Base-by-base conservation (phyloP, 2,888 invertebrate species). In the Andrena bucephala region DNA sequence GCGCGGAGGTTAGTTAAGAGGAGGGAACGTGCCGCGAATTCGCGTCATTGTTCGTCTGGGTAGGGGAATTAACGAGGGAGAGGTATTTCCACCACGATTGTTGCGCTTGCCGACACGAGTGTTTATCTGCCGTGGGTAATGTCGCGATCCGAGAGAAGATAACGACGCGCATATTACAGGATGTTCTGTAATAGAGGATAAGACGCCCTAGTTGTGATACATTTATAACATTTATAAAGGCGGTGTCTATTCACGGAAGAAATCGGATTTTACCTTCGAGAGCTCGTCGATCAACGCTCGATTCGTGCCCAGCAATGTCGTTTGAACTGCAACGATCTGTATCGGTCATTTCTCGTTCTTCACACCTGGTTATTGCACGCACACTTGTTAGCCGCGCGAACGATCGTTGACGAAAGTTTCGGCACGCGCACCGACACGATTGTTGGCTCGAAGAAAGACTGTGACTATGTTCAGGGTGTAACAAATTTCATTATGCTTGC, bases 331-430 rank as follows among this genome's bases (percentile, higher is more conserved):
- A 59, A 60, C 69, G 62, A 68, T 83, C 74, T 65, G 57, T 50
- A 78, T 60, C 72, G 52, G 78, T 79, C 85, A 67, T 75, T 82
- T 76, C 83, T 84, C 85, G 84, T 80, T 84, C 82, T 86, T 77
- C 77, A 84, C 86, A 84, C 86, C 88, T 87, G 88, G 86, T 87
- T 87, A 87, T 86, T 71, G 87, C 81, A 81, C 81, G 74, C 87
- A 87, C 88, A 84, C 84, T 85, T 76, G 88, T 87, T 85, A 87
- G 86, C 77, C 84, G 88, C 80, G 77, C 84, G 70, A 78, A 82
- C 63, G 76, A 84, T 82, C 72, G 74, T 81, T 75, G 81, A 72
- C 76, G 75, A 52, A 65, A 70, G 65, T 24, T 42, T 57, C 76
- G 20, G 36, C 48, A 75, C 13, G 42, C 42, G 42, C 48, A 78